Conservation (phyloP, 2,113 vertebrate genomes). For the Silurus asotus region DNA sequence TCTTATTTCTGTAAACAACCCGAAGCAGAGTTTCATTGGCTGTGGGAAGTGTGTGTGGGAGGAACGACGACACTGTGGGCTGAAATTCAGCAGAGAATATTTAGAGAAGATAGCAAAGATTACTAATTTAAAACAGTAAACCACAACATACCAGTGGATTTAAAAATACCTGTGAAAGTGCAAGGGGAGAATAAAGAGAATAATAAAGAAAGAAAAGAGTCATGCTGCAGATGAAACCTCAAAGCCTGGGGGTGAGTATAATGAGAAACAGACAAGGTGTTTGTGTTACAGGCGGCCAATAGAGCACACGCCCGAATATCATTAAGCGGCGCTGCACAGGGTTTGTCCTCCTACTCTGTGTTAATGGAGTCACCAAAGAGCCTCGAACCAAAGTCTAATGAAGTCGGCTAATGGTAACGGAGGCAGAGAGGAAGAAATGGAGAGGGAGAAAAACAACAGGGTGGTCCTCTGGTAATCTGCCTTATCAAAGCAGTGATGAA, state of each 20-base stretch:
- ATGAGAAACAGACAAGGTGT: conserved; percentile 20
- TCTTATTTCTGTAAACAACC: conserved; percentile 13
- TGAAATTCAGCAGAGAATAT: not conserved
- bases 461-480: no score
- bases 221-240: conserved; percentile 1
- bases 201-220: not conserved
- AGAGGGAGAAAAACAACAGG: not conserved
- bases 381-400: conserved; percentile 72
- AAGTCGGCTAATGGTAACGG: conserved; percentile 36
- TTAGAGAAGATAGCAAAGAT: not conserved
- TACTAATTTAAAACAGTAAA: conserved; percentile 29
- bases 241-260: not conserved
- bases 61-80: not conserved
- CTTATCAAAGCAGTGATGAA: not conserved
- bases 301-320: not conserved
- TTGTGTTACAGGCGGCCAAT: conserved; percentile 6
- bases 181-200: not conserved
- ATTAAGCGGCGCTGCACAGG: conserved; percentile 47
- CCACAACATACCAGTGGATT: not conserved
- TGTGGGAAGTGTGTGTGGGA: not conserved
- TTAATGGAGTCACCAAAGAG: conserved; percentile 68
- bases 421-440: conserved; percentile 1
- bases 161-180: conserved; percentile 1
- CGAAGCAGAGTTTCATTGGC: conserved; percentile 8
- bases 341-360: conserved; percentile 49